Base-by-base conservation (phyloP, 2,888 invertebrate species). In the Euclidia mi region DNA sequence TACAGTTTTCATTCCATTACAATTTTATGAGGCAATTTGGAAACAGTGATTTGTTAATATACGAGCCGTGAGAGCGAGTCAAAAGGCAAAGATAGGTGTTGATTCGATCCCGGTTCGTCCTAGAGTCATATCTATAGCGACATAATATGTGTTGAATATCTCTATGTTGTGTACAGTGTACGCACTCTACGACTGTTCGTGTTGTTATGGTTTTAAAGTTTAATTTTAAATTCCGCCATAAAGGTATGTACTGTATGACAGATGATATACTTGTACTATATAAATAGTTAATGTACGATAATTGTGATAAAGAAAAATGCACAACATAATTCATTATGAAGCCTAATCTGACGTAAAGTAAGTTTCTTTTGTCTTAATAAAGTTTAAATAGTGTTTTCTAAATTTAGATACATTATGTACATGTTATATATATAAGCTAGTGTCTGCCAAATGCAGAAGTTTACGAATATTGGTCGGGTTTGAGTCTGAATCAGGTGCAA, bases 251-350 rank as follows among this genome's bases (percentile, higher is more conserved):
- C 88, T 91, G 90, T 91, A 84, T 90, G 83, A 90, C 90, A 91
- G 90, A 83, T 79, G 72, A 81, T 84, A 73, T 82, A 79, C 75
- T 84, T 77, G 68, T 81, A 81, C 74, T 87, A 80, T 90, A 86
- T 83, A 87, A 85, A 86, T 90, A 88, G 80, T 84, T 85, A 84
- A 82, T 88, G 83, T 91, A 89, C 81, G 80, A 85, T 91, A 83
- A 88, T 84, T 93, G 94, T 94, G 94, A 94, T 94, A 94, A 90
- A 87, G 85, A 91, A 90, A 79, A 89, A 91, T 90, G 94, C 94
- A 94, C 93, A 94, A 94, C 83, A 89, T 90, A 85, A 91, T 84
- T 85, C 82, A 88, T 89, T 90, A 86, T 83, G 82, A 88, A 88
- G 92, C 92, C 94, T 94, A 92, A 92, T 91, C 87, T 86, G 88